Conservation (phyloP, 2,113 vertebrate genomes). For the Taxidea taxus region DNA sequence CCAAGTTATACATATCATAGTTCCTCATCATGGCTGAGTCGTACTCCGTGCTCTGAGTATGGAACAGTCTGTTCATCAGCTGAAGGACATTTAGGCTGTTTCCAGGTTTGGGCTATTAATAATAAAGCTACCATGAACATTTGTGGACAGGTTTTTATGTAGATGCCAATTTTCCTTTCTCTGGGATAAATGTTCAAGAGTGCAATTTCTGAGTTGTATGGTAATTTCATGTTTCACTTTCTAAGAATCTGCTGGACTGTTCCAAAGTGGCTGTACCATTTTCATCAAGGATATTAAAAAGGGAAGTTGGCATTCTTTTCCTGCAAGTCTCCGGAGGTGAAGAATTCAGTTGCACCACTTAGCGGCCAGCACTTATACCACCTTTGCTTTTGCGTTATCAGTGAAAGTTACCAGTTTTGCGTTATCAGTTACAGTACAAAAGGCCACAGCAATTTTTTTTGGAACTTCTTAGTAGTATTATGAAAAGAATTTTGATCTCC, state of each 20-base stretch:
- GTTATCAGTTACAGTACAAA: background rate
- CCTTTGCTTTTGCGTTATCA: background rate
- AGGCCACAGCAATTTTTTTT: background rate
- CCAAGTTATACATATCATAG: background rate
- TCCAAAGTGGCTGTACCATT: background rate
- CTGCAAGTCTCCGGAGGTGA: background rate
- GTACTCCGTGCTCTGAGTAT: background rate
- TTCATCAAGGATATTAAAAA: background rate
- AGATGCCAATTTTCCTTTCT: slow-evolving; percentile 19
- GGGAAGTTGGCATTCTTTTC: background rate
- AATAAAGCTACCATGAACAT: background rate
- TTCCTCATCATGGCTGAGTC: background rate
- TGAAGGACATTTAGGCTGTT: background rate
- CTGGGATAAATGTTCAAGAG: background rate
- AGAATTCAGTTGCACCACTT: background rate
- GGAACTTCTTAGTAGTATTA: background rate
- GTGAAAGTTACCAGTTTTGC: background rate
- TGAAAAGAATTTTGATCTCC: background rate
- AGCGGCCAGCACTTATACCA: background rate
- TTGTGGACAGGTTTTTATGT: background rate
- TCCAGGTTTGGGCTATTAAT: background rate
- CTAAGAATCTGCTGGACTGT: background rate
- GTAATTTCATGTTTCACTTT: background rate
- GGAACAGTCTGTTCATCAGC: background rate
- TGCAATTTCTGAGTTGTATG: background rate